phyloP scores from a whole-genome alignment of 1,140 invertebrate species.

The Psix sp. region DNA sequence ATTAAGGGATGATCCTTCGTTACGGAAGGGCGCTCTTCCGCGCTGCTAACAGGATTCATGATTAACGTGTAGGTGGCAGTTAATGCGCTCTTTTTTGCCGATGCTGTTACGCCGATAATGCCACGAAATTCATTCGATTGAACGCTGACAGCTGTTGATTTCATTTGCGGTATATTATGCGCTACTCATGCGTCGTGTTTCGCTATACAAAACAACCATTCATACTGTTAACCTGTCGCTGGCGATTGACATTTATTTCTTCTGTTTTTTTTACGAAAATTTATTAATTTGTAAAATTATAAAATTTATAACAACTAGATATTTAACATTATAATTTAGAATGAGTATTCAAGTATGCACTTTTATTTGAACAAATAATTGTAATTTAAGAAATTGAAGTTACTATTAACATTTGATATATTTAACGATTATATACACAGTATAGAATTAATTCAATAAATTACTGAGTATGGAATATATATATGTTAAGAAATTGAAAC shows the following conservation, averaged over 20 bases:
- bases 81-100: slow-evolving; percentile 68
- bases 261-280: not conserved
- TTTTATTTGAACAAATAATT: too few species aligned
- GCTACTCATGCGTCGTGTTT: slow-evolving; percentile 37
- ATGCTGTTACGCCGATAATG: slow-evolving; percentile 56
- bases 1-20: slow-evolving; percentile 76
- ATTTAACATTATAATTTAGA: too few species aligned
- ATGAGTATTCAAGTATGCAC: too few species aligned
- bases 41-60: slow-evolving; percentile 74
- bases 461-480: too few species aligned
- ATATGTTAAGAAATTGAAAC: too few species aligned
- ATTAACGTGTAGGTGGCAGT: slow-evolving; percentile 72
- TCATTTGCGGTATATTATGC: slow-evolving; percentile 55
- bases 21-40: slow-evolving; percentile 66
- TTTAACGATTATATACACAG: too few species aligned
- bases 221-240: slow-evolving; percentile 44
- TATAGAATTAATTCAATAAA: too few species aligned
- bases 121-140: slow-evolving; percentile 59
- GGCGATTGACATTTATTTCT: slow-evolving; percentile 22
- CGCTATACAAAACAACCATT: slow-evolving; percentile 50
- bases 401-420: too few species aligned
- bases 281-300: not conserved
- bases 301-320: not conserved
- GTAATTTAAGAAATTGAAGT: too few species aligned
- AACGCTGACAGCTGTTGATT: slow-evolving; percentile 58